Evolutionary conservation across 2,888 invertebrate genomes (phyloP), one percentile per base, ranked within the genome.

Genomic region (Rhodophaea formosa): DNA sequence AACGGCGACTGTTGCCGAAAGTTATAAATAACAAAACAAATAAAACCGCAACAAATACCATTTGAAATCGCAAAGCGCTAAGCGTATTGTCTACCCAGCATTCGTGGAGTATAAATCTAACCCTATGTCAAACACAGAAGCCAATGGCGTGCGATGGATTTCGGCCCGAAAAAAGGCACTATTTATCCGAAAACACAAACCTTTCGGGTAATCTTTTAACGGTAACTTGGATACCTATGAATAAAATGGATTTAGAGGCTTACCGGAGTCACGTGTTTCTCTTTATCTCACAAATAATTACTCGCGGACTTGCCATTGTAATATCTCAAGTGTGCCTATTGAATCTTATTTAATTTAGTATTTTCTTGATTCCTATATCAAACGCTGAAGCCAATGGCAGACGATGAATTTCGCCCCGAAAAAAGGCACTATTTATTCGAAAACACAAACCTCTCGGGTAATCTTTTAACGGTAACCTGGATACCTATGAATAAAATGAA

Each of bases 201-300:
- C 59, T 58, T 57, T 52, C 43, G 15, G 42, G 60, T 63, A 65
- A 65, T 65, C 65, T 62, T 65, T 63, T 62, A 65, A 65, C 62
- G 61, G 59, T 29, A 15, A 56, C 59, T 59, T 59, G 60, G 60
- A 59, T 61, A 59, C 57, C 62, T 62, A 62, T 60, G 62, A 62
- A 61, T 61, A 61, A 62, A 61, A 59, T 56, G 56, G 56, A 53
- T 57, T 58, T 52, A 52, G 56, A 54, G 46, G 60, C 61, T 64
- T 64, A 62, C 59, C 57, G 57, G 47, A 58, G 56, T 2, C 23
- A 5, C 23, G 23, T 23, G 23, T 23, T 23, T 2, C 23, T 23
- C 23, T 23, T 23, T 23, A 23, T 23, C n/a, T n/a, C n/a, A n/a
- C n/a, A n/a, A n/a, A n/a, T n/a, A n/a, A n/a, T n/a, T n/a, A n/a